Evolutionary conservation across 2,888 invertebrate species (phyloP), one percentile per base, ranked within the genome.

Genomic region (Ametastegia equiseti): DNA sequence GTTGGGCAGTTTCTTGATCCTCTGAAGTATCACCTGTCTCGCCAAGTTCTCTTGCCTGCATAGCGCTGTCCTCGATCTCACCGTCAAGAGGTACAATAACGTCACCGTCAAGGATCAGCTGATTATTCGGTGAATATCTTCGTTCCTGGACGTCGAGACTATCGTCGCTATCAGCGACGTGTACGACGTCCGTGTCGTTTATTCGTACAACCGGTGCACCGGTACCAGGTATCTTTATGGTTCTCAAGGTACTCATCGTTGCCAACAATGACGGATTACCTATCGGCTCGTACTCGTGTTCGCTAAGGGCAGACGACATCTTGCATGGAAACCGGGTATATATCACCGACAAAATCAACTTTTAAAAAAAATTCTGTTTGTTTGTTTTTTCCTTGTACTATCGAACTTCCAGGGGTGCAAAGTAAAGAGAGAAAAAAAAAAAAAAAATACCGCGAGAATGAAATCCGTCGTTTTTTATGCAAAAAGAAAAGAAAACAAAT

Each of bases 261-360:
- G 82, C 83, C 63, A 80, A 42, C 81, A 81, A 47, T 71, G 86
- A 93, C 84, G 96, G 95, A 88, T 95, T 95, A 90, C 96, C 96
- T 92, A 97, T 96, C 87, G 97, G 96, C 93, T 97, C 97, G 93
- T 97, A 97, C 93, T 97, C 97, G 95, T 97, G 97, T 94, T 97
- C 97, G 94, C 97, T 97, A 94, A 87, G 95, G 94, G 86, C 86
- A 89, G 85, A 87, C 86, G 86, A 85, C 86, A 90, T 89, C 45
- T 75, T 83, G 75, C 11, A 36, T 11, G 36, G 27, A 30, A 45
- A n/a, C 30, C 13, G 1, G 30, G 6, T 9, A n/a, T n/a, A n/a
- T n/a, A 71, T 27, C 47, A 33, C 47, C 71, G 39, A 39, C 6
- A 67, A 39, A 13, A 65, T 23, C 1, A 65, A 23, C 63, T 19